phyloP scores from a whole-genome alignment of 2,888 invertebrate genomes.

The Drosophila mimetica region DNA sequence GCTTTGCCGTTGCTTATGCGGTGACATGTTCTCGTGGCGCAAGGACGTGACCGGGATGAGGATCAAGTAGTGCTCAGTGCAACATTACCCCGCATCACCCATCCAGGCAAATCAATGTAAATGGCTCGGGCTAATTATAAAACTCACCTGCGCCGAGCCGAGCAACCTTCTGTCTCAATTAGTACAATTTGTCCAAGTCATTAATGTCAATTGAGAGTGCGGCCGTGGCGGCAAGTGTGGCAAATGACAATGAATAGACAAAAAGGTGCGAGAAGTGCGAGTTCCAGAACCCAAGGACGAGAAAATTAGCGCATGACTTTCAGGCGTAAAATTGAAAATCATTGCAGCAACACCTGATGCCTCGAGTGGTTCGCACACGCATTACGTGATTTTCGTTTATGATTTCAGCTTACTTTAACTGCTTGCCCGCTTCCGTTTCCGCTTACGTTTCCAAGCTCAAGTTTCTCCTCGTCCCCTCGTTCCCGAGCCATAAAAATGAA shows the following conservation, averaged over 20 bases:
- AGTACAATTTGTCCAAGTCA: constrained; percentile 69
- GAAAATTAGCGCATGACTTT: constrained; percentile 78
- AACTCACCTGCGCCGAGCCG: constrained; percentile 38
- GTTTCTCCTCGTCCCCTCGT: constrained; percentile 51
- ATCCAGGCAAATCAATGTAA: constrained; percentile 33
- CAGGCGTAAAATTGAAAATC: constrained; percentile 79
- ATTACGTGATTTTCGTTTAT: constrained; percentile 81
- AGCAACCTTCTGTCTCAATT: constrained; percentile 73
- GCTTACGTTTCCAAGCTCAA: not conserved
- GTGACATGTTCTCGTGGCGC: constrained; percentile 18
- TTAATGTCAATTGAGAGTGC: constrained; percentile 73
- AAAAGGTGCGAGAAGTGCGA: not conserved
- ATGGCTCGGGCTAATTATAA: constrained; percentile 63
- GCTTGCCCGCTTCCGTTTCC: constrained; percentile 72
- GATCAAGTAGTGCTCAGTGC: constrained; percentile 25
- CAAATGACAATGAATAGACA: constrained; percentile 76
- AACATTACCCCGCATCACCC: constrained; percentile 22
- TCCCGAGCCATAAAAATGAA: constrained; percentile 75
- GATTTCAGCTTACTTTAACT: constrained; percentile 74
- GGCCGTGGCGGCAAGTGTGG: constrained; percentile 45
- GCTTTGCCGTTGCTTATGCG: constrained; percentile 27
- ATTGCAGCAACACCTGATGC: constrained; percentile 79
- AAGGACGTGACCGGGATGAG: constrained; percentile 25
- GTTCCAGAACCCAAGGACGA: constrained; percentile 31
- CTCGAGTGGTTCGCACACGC: constrained; percentile 41